Evolutionary conservation across 2,888 invertebrate species (phyloP).

Genomic region (Altica lythri): DNA sequence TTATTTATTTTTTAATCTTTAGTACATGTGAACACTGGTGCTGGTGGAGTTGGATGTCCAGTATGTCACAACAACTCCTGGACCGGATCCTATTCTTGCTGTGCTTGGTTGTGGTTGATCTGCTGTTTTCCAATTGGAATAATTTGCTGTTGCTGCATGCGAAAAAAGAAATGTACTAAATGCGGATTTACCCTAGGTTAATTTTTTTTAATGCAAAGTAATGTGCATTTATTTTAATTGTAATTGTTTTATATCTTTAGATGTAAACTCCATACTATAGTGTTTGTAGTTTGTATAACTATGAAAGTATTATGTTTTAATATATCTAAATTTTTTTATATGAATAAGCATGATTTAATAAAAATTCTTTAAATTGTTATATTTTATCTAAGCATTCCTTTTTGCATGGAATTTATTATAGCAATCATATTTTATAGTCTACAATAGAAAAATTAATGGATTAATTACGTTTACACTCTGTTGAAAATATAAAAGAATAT

Average conservation of each 20-base stretch:
- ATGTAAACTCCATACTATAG: neutral
- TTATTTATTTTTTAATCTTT: neutral
- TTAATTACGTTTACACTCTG: too few species aligned
- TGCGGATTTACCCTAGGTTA: slow-evolving; percentile 34
- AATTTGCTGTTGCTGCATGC: slow-evolving; percentile 38
- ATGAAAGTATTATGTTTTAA: too few species aligned
- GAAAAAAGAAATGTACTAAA: slow-evolving; percentile 36
- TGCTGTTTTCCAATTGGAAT: slow-evolving; percentile 36
- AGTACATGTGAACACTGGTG: neutral
- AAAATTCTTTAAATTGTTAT: too few species aligned
- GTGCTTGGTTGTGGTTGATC: slow-evolving; percentile 33
- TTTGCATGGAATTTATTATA: too few species aligned
- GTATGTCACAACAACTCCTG: slow-evolving; percentile 31
- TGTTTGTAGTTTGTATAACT: neutral
- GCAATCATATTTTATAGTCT: too few species aligned
- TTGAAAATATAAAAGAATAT: too few species aligned
- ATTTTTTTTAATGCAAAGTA: neutral
- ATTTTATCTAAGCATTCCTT: too few species aligned
- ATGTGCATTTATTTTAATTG: neutral
- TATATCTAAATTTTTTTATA: too few species aligned
- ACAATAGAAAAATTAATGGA: too few species aligned
- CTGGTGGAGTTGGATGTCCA: slow-evolving; percentile 26
- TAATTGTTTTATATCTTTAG: neutral
- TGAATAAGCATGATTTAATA: too few species aligned
- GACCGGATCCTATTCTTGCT: slow-evolving; percentile 31